Conservation (phyloP, 2,888 invertebrate species). For the Tenodera sinensis region DNA sequence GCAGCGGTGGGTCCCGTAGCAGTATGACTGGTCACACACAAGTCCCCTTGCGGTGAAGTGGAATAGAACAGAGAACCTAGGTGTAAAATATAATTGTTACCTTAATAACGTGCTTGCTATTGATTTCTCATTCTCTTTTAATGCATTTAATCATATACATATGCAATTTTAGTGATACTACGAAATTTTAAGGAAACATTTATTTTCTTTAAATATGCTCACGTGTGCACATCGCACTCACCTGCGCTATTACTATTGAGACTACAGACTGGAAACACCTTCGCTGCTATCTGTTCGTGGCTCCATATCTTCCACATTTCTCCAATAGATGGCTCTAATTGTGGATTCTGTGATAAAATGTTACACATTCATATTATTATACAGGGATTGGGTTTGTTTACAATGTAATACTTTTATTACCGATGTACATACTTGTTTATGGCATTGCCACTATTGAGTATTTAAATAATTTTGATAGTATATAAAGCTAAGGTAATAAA, state of each 20-base stretch:
- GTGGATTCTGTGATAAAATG: background rate
- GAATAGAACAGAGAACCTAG: conserved; percentile 4
- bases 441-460: no score
- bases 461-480: no score
- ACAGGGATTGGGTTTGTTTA: no score
- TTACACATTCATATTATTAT: background rate
- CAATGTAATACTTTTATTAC: no score
- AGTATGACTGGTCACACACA: background rate
- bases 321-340: background rate
- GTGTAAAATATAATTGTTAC: background rate
- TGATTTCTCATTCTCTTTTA: no score
- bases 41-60: background rate
- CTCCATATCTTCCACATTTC: conserved; percentile 14
- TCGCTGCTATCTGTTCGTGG: conserved; percentile 6
- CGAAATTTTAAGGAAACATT: background rate
- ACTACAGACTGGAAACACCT: conserved; percentile 8
- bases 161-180: no score
- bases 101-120: no score
- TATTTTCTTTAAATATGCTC: background rate
- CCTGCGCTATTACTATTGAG: background rate
- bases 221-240: background rate
- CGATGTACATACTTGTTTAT: background rate
- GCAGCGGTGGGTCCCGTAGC: background rate
- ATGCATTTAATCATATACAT: no score
- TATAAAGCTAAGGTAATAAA: no score